A percentile compares a stretch with the other conserved stretches of the same genome.
Conservation (phyloP, 2,888 invertebrate genomes). For the Lydus trimaculatus region DNA sequence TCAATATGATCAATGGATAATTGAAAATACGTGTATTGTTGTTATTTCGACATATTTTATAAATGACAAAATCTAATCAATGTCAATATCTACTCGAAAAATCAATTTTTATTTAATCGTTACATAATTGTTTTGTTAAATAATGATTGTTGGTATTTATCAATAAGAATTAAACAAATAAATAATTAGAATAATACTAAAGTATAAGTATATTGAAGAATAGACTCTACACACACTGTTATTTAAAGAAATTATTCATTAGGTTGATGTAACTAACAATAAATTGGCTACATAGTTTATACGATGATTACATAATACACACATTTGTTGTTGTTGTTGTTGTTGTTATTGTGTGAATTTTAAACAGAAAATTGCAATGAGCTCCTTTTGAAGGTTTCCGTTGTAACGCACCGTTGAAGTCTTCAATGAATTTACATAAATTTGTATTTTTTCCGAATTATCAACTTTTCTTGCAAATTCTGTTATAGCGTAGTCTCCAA, state of each 20-base stretch:
- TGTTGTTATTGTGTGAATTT: not conserved
- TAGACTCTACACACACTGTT: not conserved
- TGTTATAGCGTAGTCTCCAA: too few relatives aligned
- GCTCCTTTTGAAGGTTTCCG: not conserved
- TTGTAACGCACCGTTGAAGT: not conserved
- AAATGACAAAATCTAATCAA: not conserved
- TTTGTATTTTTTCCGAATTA: not conserved
- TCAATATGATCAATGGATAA: constrained; percentile 1
- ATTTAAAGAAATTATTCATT: constrained; percentile 18
- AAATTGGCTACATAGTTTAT: not conserved
- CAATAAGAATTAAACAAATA: not conserved
- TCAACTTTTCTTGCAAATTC: too few relatives aligned
- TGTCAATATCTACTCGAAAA: not conserved
- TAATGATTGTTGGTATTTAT: not conserved
- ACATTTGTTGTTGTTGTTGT: not conserved
- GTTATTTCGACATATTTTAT: not conserved
- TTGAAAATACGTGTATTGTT: not conserved
- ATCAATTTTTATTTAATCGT: not conserved
- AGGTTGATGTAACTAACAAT: constrained; percentile 10
- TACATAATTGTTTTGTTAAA: not conserved
- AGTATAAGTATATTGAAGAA: not conserved
- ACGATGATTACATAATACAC: not conserved
- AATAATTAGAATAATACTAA: not conserved
- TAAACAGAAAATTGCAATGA: not conserved
- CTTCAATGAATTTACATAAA: not conserved